A percentile compares a stretch with the other conserved stretches of the same genome.
These are phyloP conservation scores for Drosophila insularis DNA, from an alignment of 1,140 invertebrate species.

Conservation along the genomic window DNA sequence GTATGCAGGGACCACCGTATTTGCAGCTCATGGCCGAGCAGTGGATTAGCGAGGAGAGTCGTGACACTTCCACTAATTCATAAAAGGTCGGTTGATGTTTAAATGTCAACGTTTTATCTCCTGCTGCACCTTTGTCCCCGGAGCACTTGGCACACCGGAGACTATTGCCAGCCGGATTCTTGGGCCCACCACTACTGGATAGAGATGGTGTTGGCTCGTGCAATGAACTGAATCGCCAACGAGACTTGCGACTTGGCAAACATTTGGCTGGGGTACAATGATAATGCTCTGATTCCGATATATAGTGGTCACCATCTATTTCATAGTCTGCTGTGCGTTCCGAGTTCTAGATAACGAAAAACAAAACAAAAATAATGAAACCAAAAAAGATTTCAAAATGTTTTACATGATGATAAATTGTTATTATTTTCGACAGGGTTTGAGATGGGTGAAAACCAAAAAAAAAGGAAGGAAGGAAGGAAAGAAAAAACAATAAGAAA, in stretches of 20 bases:
- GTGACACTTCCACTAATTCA: slow-evolving; percentile 76
- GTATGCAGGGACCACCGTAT: slow-evolving; percentile 60
- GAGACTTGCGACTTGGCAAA: slow-evolving; percentile 67
- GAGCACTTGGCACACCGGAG: slow-evolving; percentile 64
- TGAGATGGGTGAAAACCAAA: not conserved
- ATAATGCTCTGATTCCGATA: slow-evolving; percentile 79
- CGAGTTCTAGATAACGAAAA: slow-evolving; percentile 47
- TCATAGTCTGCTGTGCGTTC: slow-evolving; percentile 75
- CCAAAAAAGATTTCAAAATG: not conserved
- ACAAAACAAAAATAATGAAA: too few relatives aligned
- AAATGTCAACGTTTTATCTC: slow-evolving; percentile 54
- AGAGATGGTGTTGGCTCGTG: slow-evolving; percentile 27
- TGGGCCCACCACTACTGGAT: slow-evolving; percentile 3
- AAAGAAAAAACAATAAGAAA: too few relatives aligned
- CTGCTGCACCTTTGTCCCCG: slow-evolving; percentile 25
- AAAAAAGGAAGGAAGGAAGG: too few relatives aligned
- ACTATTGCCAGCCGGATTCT: slow-evolving; percentile 12
- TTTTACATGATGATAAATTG: slow-evolving; percentile 1
- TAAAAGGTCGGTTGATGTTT: slow-evolving; percentile 77
- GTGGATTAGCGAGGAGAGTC: slow-evolving; percentile 65
- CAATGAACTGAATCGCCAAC: slow-evolving; percentile 53
- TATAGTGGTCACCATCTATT: slow-evolving; percentile 71
- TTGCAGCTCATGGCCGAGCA: slow-evolving; percentile 71
- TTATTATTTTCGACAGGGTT: not conserved
- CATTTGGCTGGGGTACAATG: slow-evolving; percentile 74